Evolutionary conservation across 2,888 invertebrate species (phyloP).

Genomic region (Helobdella robusta): DNA sequence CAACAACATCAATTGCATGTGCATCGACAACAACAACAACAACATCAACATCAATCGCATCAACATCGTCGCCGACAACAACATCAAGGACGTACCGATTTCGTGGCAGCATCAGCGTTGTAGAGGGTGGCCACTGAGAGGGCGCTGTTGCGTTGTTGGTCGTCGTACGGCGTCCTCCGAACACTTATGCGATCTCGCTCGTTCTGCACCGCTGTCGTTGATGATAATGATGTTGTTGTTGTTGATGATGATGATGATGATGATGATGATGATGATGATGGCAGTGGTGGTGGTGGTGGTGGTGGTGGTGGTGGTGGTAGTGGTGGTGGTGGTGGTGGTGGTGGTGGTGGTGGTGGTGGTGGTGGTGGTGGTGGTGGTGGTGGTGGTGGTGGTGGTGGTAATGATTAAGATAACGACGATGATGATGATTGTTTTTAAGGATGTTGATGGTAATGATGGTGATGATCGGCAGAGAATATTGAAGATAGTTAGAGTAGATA

Average conservation of each 20-base stretch:
- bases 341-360: slow-evolving; percentile 40
- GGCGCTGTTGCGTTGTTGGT: slow-evolving; percentile 50
- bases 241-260: slow-evolving; percentile 18
- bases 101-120: slow-evolving; percentile 82
- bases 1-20: too few relatives aligned
- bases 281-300: slow-evolving; percentile 13
- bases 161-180: slow-evolving; percentile 82
- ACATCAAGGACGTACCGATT: slow-evolving; percentile 69
- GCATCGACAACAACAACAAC: too few relatives aligned
- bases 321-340: neutral
- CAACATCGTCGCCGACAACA: too few relatives aligned
- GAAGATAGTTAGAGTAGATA: neutral
- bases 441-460: neutral
- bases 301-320: slow-evolving; percentile 6
- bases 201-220: slow-evolving; percentile 81
- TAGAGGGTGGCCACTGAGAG: slow-evolving; percentile 76
- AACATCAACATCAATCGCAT: too few relatives aligned
- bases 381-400: slow-evolving; percentile 31
- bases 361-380: slow-evolving; percentile 31
- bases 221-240: slow-evolving; percentile 15
- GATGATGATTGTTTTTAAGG: slow-evolving; percentile 30
- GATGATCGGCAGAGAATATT: neutral
- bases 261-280: slow-evolving; percentile 14
- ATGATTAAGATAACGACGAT: slow-evolving; percentile 30
- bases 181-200: slow-evolving; percentile 93